Percentiles rank a stretch among this genome's conserved stretches.
Evolutionary conservation across 2,888 invertebrate genomes (phyloP).

Genomic region (Nephrotoma appendiculata): DNA sequence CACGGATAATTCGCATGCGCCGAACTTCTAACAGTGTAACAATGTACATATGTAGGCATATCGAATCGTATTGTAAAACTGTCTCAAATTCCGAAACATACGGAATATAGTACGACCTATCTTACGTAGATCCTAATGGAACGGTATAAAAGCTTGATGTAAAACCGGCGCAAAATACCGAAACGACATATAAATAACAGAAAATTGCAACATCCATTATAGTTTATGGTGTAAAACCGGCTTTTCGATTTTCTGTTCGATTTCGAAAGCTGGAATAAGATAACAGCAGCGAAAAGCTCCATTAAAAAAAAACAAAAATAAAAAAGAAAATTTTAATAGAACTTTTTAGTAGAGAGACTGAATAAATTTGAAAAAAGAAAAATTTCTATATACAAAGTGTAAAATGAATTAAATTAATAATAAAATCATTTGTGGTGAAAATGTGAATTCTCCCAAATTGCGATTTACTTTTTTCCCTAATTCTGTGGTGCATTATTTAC

Average conservation of each 20-base stretch:
- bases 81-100: background rate
- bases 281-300: background rate
- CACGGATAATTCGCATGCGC: background rate
- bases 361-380: background rate
- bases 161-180: background rate
- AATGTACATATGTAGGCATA: background rate
- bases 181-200: background rate
- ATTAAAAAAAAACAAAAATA: background rate
- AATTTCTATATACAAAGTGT: background rate
- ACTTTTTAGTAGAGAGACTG: background rate
- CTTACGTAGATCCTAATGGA: background rate
- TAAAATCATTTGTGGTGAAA: background rate
- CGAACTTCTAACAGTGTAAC: background rate
- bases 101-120: background rate
- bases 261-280: background rate
- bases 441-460: background rate
- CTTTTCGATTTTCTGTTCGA: background rate
- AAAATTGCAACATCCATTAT: background rate
- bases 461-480: background rate
- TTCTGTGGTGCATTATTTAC: background rate
- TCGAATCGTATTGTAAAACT: background rate
- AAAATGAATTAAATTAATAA: background rate
- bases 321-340: background rate
- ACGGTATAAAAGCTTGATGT: background rate
- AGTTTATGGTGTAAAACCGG: background rate